Conservation (phyloP, 2,888 invertebrate species). For the Xanthia togata region DNA sequence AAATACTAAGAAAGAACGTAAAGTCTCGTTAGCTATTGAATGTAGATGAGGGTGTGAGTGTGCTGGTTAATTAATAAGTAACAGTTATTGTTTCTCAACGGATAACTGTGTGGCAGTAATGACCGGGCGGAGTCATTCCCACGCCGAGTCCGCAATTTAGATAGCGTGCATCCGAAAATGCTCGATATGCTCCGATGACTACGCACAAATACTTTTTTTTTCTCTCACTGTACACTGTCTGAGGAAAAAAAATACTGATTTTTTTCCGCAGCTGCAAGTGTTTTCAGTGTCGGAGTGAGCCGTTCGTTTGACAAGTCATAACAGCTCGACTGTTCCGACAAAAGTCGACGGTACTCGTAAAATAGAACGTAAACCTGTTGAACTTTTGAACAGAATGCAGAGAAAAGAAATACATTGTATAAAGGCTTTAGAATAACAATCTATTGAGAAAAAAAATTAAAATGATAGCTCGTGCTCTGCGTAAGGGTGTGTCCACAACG, state of each 20-base stretch:
- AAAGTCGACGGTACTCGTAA: slow-evolving; percentile 36
- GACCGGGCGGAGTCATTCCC: slow-evolving; percentile 71
- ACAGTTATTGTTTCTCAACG: slow-evolving; percentile 69
- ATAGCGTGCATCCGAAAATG: slow-evolving; percentile 71
- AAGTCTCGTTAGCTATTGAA: slow-evolving; percentile 57
- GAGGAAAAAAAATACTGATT: slow-evolving; percentile 39
- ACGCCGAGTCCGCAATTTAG: slow-evolving; percentile 73
- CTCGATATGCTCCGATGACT: slow-evolving; percentile 64
- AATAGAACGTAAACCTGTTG: slow-evolving; percentile 43
- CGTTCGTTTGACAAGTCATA: slow-evolving; percentile 37
- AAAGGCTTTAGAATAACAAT: background rate
- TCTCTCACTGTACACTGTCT: slow-evolving; percentile 40
- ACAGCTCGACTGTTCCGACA: slow-evolving; percentile 1
- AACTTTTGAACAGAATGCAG: slow-evolving; percentile 12
- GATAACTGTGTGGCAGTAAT: slow-evolving; percentile 69
- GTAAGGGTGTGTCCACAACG: background rate
- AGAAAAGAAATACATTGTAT: slow-evolving; percentile 1
- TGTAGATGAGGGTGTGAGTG: slow-evolving; percentile 65
- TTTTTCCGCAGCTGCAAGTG: slow-evolving; percentile 8
- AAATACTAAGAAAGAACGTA: slow-evolving; percentile 55
- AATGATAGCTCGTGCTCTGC: background rate
- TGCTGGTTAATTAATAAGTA: slow-evolving; percentile 69
- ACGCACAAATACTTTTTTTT: slow-evolving; percentile 48
- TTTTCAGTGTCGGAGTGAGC: slow-evolving; percentile 30
- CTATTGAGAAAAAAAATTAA: background rate